Evolutionary conservation across 2,888 invertebrate genomes (phyloP), one percentile per base, ranked within the genome.

Genomic region (Lycaena phlaeas): DNA sequence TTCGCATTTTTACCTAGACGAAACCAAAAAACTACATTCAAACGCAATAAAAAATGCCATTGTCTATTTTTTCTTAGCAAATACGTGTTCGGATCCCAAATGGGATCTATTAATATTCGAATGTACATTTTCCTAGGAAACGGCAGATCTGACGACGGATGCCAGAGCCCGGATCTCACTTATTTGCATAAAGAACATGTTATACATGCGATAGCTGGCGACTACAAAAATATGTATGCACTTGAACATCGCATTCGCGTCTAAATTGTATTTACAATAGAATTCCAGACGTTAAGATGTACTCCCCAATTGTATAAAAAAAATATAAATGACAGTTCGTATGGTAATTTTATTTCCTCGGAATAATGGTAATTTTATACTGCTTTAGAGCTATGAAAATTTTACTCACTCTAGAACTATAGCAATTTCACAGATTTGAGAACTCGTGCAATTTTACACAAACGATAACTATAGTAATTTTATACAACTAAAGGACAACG

Each of bases 51-150:
- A 42, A 34, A 38, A 31, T 14, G 14, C 25, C 14, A 38, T 38
- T 38, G 38, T 42, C 27, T 53, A 17, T 43, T 45, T 49, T 45
- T 41, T 31, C 40, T 46, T 41, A 38, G 39, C 31, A 42, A 39
- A 42, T 51, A 54, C 55, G 54, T 53, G 55, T 47, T 26, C 36
- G n/a, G 54, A 31, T 29, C 41, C 38, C 40, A 34, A 51, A 51
- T 41, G 37, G 40, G 38, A 34, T 40, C 39, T 36, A 46, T 51
- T 49, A 47, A 50, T 45, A 54, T 56, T 51, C 48, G 43, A 50
- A 52, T 50, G 42, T 49, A 46, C 41, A 38, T 48, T 48, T 51
- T 53, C 48, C 49, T 51, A 49, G 44, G 49, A 55, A 54, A 42
- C 38, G 46, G 45, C 49, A 50, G 51, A 53, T 45, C 46, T 40